Evolutionary conservation across 2,113 vertebrate genomes (phyloP).

Genomic region (Hepsetus odoe): DNA sequence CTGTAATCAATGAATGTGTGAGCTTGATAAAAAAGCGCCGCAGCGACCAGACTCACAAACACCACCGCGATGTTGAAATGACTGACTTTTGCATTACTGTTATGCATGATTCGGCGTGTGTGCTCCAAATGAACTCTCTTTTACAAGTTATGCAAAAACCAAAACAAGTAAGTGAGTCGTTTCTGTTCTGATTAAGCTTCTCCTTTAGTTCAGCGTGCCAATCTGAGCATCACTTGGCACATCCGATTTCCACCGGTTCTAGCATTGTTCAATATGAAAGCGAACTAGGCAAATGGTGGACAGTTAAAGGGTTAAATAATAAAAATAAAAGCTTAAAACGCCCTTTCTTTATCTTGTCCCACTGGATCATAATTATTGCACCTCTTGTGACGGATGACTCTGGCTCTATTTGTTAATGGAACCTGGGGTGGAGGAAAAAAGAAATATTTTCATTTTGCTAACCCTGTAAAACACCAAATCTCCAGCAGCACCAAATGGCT

Average conservation of each 20-base stretch:
- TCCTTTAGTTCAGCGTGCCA: background rate
- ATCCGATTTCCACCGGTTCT: background rate
- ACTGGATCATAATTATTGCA: conserved; percentile 7
- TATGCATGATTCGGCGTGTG: no score
- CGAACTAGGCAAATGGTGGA: conserved; percentile 2
- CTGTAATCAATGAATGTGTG: no score
- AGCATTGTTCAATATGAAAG: background rate
- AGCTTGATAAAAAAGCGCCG: no score
- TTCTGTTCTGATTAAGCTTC: background rate
- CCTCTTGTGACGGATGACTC: background rate
- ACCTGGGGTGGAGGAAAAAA: conserved; percentile 6
- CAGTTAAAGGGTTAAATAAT: conserved; percentile 26
- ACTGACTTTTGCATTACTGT: no score
- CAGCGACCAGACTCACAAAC: no score
- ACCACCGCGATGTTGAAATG: no score
- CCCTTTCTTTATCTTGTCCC: conserved; percentile 30
- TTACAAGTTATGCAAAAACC: no score
- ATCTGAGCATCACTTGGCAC: background rate
- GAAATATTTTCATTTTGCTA: background rate
- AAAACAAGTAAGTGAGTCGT: no score
- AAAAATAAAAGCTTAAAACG: background rate
- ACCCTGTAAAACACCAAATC: no score
- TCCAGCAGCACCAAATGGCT: no score
- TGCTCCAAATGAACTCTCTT: no score
- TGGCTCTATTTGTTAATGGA: conserved; percentile 3